Evolutionary conservation across 2,888 invertebrate genomes (phyloP), one percentile per base, ranked within the genome.

Genomic region (Labia minor): DNA sequence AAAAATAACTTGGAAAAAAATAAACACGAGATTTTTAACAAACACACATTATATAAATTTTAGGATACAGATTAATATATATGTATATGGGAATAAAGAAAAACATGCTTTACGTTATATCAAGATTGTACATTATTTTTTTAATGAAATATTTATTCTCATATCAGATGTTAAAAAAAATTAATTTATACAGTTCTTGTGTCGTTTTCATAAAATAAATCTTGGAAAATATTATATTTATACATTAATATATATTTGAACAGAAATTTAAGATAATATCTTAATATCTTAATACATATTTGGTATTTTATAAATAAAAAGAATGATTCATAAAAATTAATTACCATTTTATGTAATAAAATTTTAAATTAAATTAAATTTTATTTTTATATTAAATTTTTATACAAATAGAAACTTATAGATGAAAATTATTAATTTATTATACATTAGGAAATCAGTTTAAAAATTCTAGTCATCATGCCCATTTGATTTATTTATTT

Each of bases 11-110:
- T n/a, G n/a, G n/a, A n/a, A n/a, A n/a, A 26, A 26, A 49, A 49
- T 49, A 49, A 49, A 49, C 49, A 49, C 49, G 49, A 49, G 49
- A 49, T 49, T 49, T 49, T 49, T 49, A 49, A 49, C 49, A 49
- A 49, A 49, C 49, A 49, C 14, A 49, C n/a, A 49, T 14, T 10
- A 49, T 49, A 49, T 49, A 49, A 49, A 49, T 49, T 49, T 49
- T 49, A 11, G n/a, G 6, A 10, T 49, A n/a, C n/a, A 49, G 49
- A 49, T 49, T 49, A 49, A 49, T 49, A 49, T 16, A 49, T n/a
- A n/a, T n/a, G n/a, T n/a, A n/a, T n/a, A n/a, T n/a, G n/a, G 49
- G 6, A 4, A 49, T 49, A 49, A 49, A 49, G 49, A 49, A 49
- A 8, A 49, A 49, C 49, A 49, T n/a, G 49, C 2, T 49, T 49